Evolutionary conservation across 2,888 invertebrate genomes (phyloP).

Genomic region (Chelonus formosanus): DNA sequence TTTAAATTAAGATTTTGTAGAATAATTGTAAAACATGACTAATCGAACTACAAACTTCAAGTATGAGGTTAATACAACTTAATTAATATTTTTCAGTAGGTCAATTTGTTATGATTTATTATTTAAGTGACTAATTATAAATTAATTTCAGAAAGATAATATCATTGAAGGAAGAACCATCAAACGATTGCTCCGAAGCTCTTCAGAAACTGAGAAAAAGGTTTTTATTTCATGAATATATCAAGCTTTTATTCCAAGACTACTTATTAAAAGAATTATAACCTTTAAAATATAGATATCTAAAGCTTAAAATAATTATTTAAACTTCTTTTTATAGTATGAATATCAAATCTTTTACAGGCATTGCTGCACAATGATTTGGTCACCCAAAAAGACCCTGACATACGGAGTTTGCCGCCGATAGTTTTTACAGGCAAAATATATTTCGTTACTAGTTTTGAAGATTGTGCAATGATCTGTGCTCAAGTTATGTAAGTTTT

Average conservation of each 20-base stretch:
- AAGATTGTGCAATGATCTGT: constrained; percentile 54
- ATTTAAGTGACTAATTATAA: background rate
- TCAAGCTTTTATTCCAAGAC: background rate
- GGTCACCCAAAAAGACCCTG: constrained; percentile 32
- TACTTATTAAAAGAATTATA: too few species aligned
- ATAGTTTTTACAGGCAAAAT: constrained; percentile 54
- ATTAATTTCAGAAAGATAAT: constrained; percentile 30
- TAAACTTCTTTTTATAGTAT: background rate
- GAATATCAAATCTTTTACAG: too few species aligned
- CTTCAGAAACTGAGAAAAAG: constrained; percentile 46
- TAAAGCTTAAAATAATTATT: background rate
- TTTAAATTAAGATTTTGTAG: too few species aligned
- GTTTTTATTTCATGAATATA: constrained; percentile 21
- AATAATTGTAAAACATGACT: too few species aligned
- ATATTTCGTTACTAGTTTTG: constrained; percentile 52
- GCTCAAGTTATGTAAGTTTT: constrained; percentile 55
- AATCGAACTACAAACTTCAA: too few species aligned
- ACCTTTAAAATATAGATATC: too few species aligned
- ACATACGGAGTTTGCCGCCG: constrained; percentile 40
- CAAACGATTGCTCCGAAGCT: constrained; percentile 47
- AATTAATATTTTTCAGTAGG: background rate
- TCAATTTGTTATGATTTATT: background rate
- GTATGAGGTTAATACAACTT: background rate
- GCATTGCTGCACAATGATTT: too few species aligned
- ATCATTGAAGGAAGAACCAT: constrained; percentile 25